These are phyloP conservation scores for Pterostichus madidus DNA, from an alignment of 2,888 invertebrate species.

Conservation along the genomic window DNA sequence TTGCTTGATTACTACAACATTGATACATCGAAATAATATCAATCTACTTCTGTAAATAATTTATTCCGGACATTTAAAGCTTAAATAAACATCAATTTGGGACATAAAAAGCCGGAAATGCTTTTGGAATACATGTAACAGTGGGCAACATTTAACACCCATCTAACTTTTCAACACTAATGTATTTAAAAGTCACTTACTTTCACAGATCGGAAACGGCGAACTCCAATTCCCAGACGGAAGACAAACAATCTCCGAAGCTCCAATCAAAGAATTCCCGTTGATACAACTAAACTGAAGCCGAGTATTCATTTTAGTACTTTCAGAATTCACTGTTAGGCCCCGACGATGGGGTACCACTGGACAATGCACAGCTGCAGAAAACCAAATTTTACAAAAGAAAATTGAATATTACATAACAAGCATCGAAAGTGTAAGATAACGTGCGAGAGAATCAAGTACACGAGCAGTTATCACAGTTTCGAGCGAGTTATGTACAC, in stretches of 20 bases:
- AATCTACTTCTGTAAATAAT: neutral
- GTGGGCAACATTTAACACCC: conserved; percentile 32
- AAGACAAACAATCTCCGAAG: conserved; percentile 86
- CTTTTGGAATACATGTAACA: neutral
- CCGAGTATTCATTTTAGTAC: conserved; percentile 87
- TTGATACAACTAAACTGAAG: conserved; percentile 88
- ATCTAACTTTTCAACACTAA: conserved; percentile 7
- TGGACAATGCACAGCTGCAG: conserved; percentile 87
- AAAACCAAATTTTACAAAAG: no score
- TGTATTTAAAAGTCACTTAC: conserved; percentile 77
- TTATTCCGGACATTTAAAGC: neutral
- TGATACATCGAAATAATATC: neutral
- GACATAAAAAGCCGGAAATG: neutral
- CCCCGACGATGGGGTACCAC: conserved; percentile 86
- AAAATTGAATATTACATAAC: no score
- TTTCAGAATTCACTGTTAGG: conserved; percentile 84
- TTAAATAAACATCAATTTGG: conserved; percentile 25
- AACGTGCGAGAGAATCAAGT: no score
- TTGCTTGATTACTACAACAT: neutral
- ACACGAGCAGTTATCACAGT: no score
- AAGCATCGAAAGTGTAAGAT: no score
- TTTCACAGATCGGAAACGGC: conserved; percentile 89
- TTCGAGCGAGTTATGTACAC: no score
- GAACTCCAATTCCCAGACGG: conserved; percentile 93
- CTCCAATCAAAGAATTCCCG: conserved; percentile 89